Evolutionary conservation across 2,888 invertebrate genomes (phyloP), one percentile per base, ranked within the genome.

Genomic region (Tenthredo mesomela): DNA sequence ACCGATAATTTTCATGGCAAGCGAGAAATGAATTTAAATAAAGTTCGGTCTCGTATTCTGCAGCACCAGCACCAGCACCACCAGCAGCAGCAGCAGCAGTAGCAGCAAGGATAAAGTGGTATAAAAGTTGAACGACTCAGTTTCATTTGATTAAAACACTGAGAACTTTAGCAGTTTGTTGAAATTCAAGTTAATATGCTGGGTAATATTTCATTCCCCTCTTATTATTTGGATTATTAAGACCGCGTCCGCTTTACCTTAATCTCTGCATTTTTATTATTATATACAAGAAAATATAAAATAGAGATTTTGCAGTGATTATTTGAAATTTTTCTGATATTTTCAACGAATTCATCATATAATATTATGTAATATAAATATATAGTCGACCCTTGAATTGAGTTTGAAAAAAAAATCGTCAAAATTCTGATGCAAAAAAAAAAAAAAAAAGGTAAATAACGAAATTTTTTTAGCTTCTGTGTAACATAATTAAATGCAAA

Each of bases 121-220:
- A 80, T 80, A 80, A 80, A 58, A 80, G 78, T 61, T 80, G 78
- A 80, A 80, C 58, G 61, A 80, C 78, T 58, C 61, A 0, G 58
- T 61, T 80, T 61, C 37, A 80, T 80, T 80, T 80, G 58, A 80
- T 80, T 80, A 80, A 80, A 80, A 80, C 78, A 80, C 58, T 21
- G 58, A 61, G 18, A 61, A 61, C 21, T 80, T 61, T 12, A 58
- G 37, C 78, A 58, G 78, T 58, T 80, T 80, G 78, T 61, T 58
- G 78, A 80, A 61, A 80, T 77, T 77, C 77, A 54, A 77, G 77
- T 73, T 73, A 43, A 73, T 73, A 73, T 73, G 54, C 50, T 33
- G 50, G 50, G 77, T 33, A 50, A 77, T 77, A 77, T 77, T 77
- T 77, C 77, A 77, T 77, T 29, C 54, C 54, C 50, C 29, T 77